Percentiles rank a stretch among this genome's conserved stretches.
Conservation (phyloP, 2,113 vertebrate species). For the Montifringilla adamsi region DNA sequence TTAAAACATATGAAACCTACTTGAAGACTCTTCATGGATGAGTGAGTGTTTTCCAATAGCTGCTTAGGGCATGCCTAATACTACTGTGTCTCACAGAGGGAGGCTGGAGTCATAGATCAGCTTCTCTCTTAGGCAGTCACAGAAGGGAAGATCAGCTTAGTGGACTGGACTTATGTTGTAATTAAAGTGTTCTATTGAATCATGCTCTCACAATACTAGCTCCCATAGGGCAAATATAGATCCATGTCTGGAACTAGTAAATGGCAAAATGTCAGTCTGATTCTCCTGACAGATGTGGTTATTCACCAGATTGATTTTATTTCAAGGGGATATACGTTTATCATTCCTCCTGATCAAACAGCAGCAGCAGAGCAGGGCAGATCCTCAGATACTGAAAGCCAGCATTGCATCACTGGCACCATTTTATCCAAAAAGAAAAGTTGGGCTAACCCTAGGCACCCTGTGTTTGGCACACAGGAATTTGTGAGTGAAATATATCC, state of each 20-base stretch:
- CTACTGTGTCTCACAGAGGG: background rate
- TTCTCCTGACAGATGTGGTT: background rate
- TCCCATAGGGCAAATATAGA: background rate
- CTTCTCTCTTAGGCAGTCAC: background rate
- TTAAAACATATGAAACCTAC: background rate
- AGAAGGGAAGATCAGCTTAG: background rate
- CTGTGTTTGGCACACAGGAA: background rate
- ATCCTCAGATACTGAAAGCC: background rate
- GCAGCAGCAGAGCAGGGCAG: background rate
- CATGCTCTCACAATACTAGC: background rate
- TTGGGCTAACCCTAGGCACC: background rate
- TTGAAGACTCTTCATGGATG: background rate
- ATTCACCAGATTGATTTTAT: background rate
- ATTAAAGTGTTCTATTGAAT: background rate
- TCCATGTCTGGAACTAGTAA: background rate
- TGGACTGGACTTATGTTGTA: background rate
- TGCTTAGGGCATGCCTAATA: background rate
- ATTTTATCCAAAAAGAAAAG: background rate
- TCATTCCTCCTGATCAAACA: background rate
- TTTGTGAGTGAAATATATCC: background rate
- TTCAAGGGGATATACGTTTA: background rate
- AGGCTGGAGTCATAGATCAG: background rate
- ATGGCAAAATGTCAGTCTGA: background rate
- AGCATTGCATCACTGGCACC: background rate
- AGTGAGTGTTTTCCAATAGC: background rate